Conservation (phyloP, 2,888 invertebrate species). For the Mesorhabditis spiculigera region DNA sequence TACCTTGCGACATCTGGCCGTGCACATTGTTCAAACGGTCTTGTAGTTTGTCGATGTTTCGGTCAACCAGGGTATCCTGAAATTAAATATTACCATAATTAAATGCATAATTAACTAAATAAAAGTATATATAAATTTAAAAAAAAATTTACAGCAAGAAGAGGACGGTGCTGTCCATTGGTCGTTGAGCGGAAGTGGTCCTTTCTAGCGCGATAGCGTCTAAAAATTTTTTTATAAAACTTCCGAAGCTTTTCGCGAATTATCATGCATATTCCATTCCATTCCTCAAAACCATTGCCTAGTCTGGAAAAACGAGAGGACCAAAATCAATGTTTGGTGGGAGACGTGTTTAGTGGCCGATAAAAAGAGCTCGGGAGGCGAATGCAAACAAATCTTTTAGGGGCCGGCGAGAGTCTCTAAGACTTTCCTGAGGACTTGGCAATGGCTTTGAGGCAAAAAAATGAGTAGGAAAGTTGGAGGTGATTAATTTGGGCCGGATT, state of each 20-base stretch:
- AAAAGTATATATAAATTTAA: background rate
- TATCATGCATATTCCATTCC: background rate
- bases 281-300: background rate
- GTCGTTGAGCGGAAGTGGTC: conserved; percentile 30
- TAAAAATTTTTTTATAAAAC: conserved; percentile 22
- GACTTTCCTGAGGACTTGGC: too few species aligned
- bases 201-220: conserved; percentile 39
- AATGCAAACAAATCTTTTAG: background rate
- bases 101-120: background rate
- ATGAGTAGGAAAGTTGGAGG: too few species aligned
- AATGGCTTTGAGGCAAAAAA: too few species aligned
- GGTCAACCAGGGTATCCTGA: conserved; percentile 28
- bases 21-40: conserved; percentile 40
- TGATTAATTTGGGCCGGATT: too few species aligned
- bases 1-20: conserved; percentile 26
- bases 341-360: conserved; percentile 3
- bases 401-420: too few species aligned
- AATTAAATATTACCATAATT: background rate
- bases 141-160: conserved; percentile 39
- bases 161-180: conserved; percentile 51
- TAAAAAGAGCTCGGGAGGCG: background rate
- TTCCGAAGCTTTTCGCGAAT: background rate
- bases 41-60: conserved; percentile 40
- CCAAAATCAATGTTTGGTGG: background rate
- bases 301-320: background rate